Conservation (phyloP, 2,113 vertebrate genomes). For the Lutjanus erythropterus region DNA sequence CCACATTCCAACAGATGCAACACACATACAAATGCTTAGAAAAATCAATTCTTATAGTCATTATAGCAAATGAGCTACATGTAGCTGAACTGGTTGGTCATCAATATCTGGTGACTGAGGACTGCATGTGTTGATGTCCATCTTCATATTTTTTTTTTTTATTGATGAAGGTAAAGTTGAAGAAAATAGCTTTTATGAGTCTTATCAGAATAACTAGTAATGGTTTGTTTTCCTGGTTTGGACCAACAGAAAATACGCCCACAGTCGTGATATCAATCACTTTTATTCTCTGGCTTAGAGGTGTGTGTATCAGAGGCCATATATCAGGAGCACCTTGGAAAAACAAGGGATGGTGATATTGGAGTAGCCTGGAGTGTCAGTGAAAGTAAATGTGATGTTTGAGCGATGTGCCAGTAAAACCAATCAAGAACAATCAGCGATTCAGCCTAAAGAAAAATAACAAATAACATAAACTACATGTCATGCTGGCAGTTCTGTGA, state of each 20-base stretch:
- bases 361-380: slow-evolving; percentile 17
- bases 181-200: slow-evolving; percentile 15
- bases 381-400: slow-evolving; percentile 19
- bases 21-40: background rate
- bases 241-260: slow-evolving; percentile 39
- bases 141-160: background rate
- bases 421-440: background rate
- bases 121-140: background rate
- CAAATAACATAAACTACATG: background rate
- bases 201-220: background rate
- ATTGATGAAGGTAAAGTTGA: slow-evolving; percentile 3
- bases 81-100: slow-evolving; percentile 5
- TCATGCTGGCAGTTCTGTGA: background rate
- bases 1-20: background rate
- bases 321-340: slow-evolving; percentile 46
- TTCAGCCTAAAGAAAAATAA: background rate
- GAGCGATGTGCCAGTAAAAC: slow-evolving; percentile 16
- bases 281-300: slow-evolving; percentile 57
- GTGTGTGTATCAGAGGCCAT: slow-evolving; percentile 39
- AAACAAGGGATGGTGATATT: slow-evolving; percentile 32
- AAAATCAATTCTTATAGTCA: slow-evolving; percentile 37
- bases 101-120: slow-evolving; percentile 14
- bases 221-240: slow-evolving; percentile 30
- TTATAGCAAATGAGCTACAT: slow-evolving; percentile 36
- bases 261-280: slow-evolving; percentile 62